A percentile compares a stretch with the other conserved stretches of the same genome.
These are phyloP conservation scores for Anguilla rostrata DNA, from an alignment of 2,113 vertebrate genomes.

Conservation along the genomic window DNA sequence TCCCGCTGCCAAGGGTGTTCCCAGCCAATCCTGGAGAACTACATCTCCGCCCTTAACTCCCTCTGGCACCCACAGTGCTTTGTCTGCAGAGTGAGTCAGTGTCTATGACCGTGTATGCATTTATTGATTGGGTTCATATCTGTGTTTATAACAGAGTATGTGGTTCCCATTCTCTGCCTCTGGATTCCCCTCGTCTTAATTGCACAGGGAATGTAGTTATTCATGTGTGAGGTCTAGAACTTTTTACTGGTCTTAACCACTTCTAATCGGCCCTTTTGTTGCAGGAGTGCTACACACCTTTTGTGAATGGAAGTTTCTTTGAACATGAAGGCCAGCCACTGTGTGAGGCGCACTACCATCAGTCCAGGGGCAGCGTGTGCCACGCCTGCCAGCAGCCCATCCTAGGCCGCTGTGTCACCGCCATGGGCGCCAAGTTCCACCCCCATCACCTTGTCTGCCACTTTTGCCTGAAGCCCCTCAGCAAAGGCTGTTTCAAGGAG, in stretches of 20 bases:
- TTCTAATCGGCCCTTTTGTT: not conserved
- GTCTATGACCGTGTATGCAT: constrained; percentile 28
- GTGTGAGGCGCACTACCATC: constrained; percentile 89
- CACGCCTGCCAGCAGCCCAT: constrained; percentile 88
- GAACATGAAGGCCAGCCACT: constrained; percentile 85
- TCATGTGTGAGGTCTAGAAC: not conserved
- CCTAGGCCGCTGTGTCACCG: constrained; percentile 86
- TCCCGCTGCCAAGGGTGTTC: constrained; percentile 84
- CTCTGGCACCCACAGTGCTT: constrained; percentile 91
- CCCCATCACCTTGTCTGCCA: constrained; percentile 90
- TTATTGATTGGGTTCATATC: not conserved
- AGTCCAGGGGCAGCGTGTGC: constrained; percentile 83
- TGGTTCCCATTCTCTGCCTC: not conserved
- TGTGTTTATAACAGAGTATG: not conserved
- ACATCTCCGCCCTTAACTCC: constrained; percentile 86
- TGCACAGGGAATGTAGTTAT: not conserved
- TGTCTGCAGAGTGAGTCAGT: constrained; percentile 70
- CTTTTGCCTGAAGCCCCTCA: constrained; percentile 86
- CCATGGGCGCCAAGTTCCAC: constrained; percentile 89
- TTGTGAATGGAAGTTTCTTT: constrained; percentile 88
- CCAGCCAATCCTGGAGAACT: constrained; percentile 87
- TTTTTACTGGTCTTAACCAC: not conserved
- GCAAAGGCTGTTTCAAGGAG: constrained; percentile 92
- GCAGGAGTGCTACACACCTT: constrained; percentile 85
- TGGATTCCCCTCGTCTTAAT: not conserved